Base-by-base conservation (phyloP, 1,140 invertebrate genomes). In the Drosophila dunni region DNA sequence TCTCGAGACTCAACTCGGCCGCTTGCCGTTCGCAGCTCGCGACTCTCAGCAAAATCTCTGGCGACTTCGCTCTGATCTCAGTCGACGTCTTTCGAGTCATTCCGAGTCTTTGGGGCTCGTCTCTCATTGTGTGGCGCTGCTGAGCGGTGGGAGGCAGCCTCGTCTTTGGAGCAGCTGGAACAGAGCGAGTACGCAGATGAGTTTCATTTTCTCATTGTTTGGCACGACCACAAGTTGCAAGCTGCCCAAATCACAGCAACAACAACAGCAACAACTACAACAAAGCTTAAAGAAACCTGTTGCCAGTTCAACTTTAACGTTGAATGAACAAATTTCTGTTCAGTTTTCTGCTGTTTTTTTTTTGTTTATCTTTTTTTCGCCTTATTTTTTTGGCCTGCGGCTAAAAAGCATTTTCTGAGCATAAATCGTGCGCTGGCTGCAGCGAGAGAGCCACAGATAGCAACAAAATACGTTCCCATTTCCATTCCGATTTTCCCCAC, bases 181-280 rank as follows among this genome's bases (percentile, higher is more conserved):
- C 44, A 64, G 77, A 79, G 82, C 79, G 72, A 86, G 82, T 86
- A 79, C 79, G 70, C 68, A 77, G 79, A 86, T 83, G 83, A 86
- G 84, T 88, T 86, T 88, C 83, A 86, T 86, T 86, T 86, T 82
- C 83, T 86, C 83, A 86, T 88, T 86, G 83, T 86, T 86, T 60
- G 70, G 51, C 72, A 70, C 54, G 54, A 24, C 45, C 40, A 34
- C n/a, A 29, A 15, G 13, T 51, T 54, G 60, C 40, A 78, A 50
- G 75, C 24, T 29, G 53, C 40, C 75, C 75, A 74, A 70, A 63
- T 64, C 67, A 71, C 42, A 65, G 7, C 36, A 50, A 58, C 24
- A 61, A 45, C 24, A 29, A 29, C 24, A 1, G 3, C 24, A 4
- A 5, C 3, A 29, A 29, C 24, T 29, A 29, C 40, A 62, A 13